Evolutionary conservation across 2,113 vertebrate species (phyloP), one percentile per base, ranked within the genome.

Genomic region (Protomyctophum bolini): DNA sequence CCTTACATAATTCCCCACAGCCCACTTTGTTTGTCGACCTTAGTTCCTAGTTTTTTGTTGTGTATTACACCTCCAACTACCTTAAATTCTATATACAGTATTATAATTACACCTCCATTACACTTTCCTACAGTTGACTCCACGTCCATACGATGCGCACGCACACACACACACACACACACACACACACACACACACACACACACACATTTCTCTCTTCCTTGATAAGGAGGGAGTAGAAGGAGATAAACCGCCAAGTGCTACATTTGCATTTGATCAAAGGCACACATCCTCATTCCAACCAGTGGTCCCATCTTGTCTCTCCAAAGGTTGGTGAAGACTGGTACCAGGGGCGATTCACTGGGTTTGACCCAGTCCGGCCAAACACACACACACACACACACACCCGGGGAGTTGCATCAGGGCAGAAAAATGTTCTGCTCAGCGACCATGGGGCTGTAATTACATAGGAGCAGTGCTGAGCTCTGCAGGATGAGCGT

Each of bases 401-500:
- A 59, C 33, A 7, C 58, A 21, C 29, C 10, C 58, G 29, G 50
- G 0, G 58, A 77, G 83, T 91, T 91, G 88, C 91, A 92, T 93
- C 91, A 93, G 90, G 81, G 72, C 71, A 83, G 75, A 93, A 93
- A 91, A 92, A 92, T 92, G 88, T 89, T 84, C 15, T 65, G 76
- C 87, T 93, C 91, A 92, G 91, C 92, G 85, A 92, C 90, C 90
- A 83, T 61, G 60, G 84, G 72, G 73, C 86, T 79, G 82, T 92
- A 92, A 93, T 93, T 93, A 93, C 86, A 92, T 73, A 92, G 88
- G n/a, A 88, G 76, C 83, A 75, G 51, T 90, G 90, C 92, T 92
- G 91, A 92, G 92, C 88, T 90, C 67, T 72, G 89, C 91, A 89
- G 86, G 87, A 91, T 84, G 29, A 83, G 86, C 73, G 77, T 91